Percentiles rank a stretch among this genome's conserved stretches.
Evolutionary conservation across 2,797 vertebrate genomes (phyloP).

Genomic region (Chlorospingus flavigularis): DNA sequence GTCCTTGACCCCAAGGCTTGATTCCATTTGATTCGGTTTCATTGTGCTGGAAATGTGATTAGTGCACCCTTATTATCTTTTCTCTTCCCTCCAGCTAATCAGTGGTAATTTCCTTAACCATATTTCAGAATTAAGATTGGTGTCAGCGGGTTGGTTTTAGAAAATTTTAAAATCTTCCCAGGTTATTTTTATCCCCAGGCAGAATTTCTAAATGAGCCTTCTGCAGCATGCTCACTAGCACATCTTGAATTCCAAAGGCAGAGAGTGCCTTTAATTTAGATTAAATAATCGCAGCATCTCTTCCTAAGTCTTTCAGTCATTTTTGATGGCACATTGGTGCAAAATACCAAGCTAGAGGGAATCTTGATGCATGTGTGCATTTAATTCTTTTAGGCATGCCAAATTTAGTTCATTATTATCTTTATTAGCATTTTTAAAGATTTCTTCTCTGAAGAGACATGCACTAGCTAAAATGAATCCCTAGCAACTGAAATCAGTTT

Average conservation of each 20-base stretch:
- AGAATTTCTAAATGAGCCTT: slow-evolving; percentile 17
- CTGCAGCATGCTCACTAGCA: background rate
- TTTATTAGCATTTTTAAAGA: slow-evolving; percentile 12
- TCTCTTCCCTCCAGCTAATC: slow-evolving; percentile 24
- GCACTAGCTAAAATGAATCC: slow-evolving; percentile 9
- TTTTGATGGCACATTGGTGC: slow-evolving; percentile 3
- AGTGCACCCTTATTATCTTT: slow-evolving; percentile 10
- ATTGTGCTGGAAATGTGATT: slow-evolving; percentile 28
- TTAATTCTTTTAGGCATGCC: slow-evolving; percentile 29
- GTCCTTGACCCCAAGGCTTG: slow-evolving; percentile 12
- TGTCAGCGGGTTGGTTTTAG: slow-evolving; percentile 50
- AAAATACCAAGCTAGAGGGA: slow-evolving; percentile 10
- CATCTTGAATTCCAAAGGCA: slow-evolving; percentile 18
- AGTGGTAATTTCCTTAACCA: slow-evolving; percentile 39
- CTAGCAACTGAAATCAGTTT: slow-evolving; percentile 23
- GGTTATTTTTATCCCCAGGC: slow-evolving; percentile 52
- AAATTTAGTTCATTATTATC: slow-evolving; percentile 41
- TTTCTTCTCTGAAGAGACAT: slow-evolving; percentile 8
- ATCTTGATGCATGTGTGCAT: background rate
- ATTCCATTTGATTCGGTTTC: background rate
- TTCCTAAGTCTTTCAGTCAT: background rate
- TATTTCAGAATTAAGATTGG: slow-evolving; percentile 48
- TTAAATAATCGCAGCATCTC: slow-evolving; percentile 14
- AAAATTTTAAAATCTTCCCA: slow-evolving; percentile 38
- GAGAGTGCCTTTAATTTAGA: background rate